Base-by-base conservation (phyloP, 2,113 vertebrate species). In the Nothocercus julius region DNA sequence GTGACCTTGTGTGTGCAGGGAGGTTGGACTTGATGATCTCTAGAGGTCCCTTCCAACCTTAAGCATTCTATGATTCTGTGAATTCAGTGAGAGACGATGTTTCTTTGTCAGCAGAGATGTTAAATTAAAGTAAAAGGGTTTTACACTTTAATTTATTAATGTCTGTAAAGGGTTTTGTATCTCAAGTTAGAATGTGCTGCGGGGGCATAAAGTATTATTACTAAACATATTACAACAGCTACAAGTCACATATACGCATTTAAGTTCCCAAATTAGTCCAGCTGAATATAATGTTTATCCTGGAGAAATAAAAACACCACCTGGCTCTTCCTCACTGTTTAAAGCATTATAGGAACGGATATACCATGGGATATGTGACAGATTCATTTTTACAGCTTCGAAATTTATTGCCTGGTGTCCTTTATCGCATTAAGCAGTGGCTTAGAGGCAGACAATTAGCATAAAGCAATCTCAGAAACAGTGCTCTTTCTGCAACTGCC, bases 261-360 rank as follows among this genome's bases (percentile, higher is more conserved):
- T 62, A 92, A 79, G 47, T 66, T 32, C 44, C 80, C 38, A 93
- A 40, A 78, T 34, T 81, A 75, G 80, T 92, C 24, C 58, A 66
- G 30, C 20, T 92, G 62, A 36, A 53, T 62, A 30, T n/a, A 66
- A 47, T n/a, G 3, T 90, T 92, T 93, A 13, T 62, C 38, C 83
- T 53, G 10, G 51, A 73, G 44, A 94, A 90, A 84, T 89, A 51
- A 94, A 90, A 89, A 12, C n/a, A 95, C 45, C 75, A 88, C 74
- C 74, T 90, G 64, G 17, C 9, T 79, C 11, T 93, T 86, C 14
- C 22, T 90, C 73, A 87, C 47, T 58, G 5, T 64, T 81, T 75
- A 84, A 89, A 54, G 8, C 32, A 58, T n/a, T 47, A 4, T 24
- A 90, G 69, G 47, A 87, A 72, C 20, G 88, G 34, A 73, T 9